Conservation (phyloP, 2,888 invertebrate genomes). For the Parascotia fuliginaria region DNA sequence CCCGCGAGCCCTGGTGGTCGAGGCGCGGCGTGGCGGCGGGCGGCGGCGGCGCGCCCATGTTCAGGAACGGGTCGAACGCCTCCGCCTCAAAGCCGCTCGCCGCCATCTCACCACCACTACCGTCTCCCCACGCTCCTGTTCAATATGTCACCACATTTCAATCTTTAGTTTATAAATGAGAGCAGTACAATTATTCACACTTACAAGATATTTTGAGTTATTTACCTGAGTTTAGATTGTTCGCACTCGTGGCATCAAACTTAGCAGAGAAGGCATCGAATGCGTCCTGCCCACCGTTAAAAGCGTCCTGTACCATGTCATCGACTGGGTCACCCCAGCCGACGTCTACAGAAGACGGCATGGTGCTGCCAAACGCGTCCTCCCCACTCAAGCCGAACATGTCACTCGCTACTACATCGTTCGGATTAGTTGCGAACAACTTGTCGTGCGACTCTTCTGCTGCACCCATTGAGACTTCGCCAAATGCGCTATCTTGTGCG, state of each 20-base stretch:
- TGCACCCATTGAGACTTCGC: constrained; percentile 20
- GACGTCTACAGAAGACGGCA: constrained; percentile 47
- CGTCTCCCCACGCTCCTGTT: constrained; percentile 74
- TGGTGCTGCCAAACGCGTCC: constrained; percentile 35
- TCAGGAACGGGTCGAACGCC: constrained; percentile 92
- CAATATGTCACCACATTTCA: neutral
- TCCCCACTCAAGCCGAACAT: constrained; percentile 28
- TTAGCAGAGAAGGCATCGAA: constrained; percentile 96
- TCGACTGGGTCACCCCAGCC: constrained; percentile 61
- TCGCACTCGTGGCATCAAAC: constrained; percentile 89
- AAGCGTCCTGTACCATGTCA: constrained; percentile 62
- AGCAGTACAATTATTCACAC: too few relatives aligned
- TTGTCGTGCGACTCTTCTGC: constrained; percentile 36
- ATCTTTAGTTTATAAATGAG: neutral
- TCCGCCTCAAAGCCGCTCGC: constrained; percentile 90
- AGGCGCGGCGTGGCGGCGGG: constrained; percentile 88
- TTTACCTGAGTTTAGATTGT: constrained; percentile 66
- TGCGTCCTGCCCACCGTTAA: constrained; percentile 74
- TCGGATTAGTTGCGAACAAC: constrained; percentile 43
- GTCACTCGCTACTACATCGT: constrained; percentile 21
- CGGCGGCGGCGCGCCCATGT: constrained; percentile 91
- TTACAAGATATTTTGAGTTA: constrained; percentile 6
- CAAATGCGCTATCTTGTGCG: constrained; percentile 35
- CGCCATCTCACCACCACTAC: constrained; percentile 66
- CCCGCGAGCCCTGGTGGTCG: constrained; percentile 88